Conservation (phyloP, 2,113 vertebrate species). For the Tylochromis polylepis region DNA sequence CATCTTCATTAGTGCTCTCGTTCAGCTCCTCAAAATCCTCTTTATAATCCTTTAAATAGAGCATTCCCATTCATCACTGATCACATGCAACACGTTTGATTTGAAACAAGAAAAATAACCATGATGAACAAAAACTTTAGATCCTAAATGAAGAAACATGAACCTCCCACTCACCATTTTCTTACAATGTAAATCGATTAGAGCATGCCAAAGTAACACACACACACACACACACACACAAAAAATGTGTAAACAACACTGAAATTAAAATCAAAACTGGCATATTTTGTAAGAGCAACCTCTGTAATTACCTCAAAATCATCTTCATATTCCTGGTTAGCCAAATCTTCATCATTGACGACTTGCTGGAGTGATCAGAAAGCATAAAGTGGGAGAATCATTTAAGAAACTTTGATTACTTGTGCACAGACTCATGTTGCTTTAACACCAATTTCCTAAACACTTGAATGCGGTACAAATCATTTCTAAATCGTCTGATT, state of each 20-base stretch:
- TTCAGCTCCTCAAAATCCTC: slow-evolving; percentile 89
- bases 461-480: not conserved
- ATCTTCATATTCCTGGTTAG: slow-evolving; percentile 77
- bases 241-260: not conserved
- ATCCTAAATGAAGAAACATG: not conserved
- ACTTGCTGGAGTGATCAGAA: slow-evolving; percentile 54
- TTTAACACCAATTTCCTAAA: not conserved
- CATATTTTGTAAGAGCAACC: not conserved
- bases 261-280: not conserved
- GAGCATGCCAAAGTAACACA: slow-evolving; percentile 45
- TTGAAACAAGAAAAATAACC: not conserved
- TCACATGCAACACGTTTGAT: rapidly evolving
- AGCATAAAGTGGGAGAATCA: not conserved
- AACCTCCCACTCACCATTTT: slow-evolving; percentile 57
- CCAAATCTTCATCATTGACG: slow-evolving; percentile 43
- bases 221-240: too few relatives aligned
- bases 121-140: not conserved
- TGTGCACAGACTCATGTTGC: rapidly evolving
- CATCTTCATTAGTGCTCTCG: slow-evolving; percentile 57
- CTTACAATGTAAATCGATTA: slow-evolving; percentile 49
- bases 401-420: not conserved
- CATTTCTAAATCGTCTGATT: not conserved
- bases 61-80: not conserved
- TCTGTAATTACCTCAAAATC: slow-evolving; percentile 85
- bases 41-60: slow-evolving; percentile 82